Evolutionary conservation across 2,113 vertebrate genomes (phyloP).

Genomic region (Malurus alboscapulatus): DNA sequence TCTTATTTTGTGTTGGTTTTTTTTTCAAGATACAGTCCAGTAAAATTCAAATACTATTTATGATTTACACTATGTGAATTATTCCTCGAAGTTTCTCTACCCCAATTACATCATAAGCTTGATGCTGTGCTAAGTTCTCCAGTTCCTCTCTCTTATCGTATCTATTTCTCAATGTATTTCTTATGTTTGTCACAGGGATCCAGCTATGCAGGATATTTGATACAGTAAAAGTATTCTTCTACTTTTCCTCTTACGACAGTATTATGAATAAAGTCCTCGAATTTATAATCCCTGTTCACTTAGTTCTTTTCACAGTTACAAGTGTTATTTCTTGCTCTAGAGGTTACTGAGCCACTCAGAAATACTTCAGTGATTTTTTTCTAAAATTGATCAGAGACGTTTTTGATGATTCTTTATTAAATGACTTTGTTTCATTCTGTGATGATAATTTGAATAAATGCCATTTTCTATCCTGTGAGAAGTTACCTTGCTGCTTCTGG

Average conservation of each 20-base stretch:
- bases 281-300: neutral
- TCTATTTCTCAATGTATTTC: neutral
- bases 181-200: neutral
- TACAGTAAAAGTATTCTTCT: neutral
- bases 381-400: constrained; percentile 21
- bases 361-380: constrained; percentile 15
- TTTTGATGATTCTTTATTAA: constrained; percentile 46
- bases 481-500: neutral
- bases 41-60: neutral
- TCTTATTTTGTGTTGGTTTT: no score
- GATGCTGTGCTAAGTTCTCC: neutral
- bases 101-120: neutral
- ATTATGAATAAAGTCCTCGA: neutral
- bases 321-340: constrained; percentile 57
- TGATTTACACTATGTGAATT: neutral
- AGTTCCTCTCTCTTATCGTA: neutral
- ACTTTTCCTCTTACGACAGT: neutral
- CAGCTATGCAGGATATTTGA: neutral
- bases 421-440: constrained; percentile 2
- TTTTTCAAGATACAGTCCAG: neutral
- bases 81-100: neutral
- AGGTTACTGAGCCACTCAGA: constrained; percentile 57
- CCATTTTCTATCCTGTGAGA: neutral
- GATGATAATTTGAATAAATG: neutral
- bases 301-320: constrained; percentile 29